phyloP scores from a whole-genome alignment of 2,113 vertebrate genomes.

The Rhipidura dahli region DNA sequence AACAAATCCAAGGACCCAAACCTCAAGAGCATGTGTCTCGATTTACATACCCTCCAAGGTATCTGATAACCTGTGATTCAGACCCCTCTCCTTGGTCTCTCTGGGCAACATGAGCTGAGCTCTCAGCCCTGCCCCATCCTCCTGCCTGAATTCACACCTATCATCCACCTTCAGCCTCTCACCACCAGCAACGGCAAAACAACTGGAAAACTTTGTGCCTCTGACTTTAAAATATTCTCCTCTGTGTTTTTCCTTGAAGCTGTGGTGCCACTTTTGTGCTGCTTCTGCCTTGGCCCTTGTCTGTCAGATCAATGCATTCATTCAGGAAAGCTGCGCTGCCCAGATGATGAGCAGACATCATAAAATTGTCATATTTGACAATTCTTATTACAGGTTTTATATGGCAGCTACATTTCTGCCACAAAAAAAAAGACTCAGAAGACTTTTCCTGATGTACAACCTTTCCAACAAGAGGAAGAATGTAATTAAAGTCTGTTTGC shows the following conservation, averaged over 20 bases:
- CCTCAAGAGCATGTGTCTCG: background rate
- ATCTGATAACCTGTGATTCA: fast-evolving
- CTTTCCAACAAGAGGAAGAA: background rate
- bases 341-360: background rate
- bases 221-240: background rate
- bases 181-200: background rate
- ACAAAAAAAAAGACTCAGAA: background rate
- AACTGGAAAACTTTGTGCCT: background rate
- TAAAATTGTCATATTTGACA: background rate
- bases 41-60: background rate
- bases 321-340: background rate
- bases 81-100: background rate
- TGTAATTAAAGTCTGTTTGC: slow-evolving; percentile 1
- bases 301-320: background rate
- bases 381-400: background rate
- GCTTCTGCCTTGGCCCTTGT: background rate
- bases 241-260: background rate
- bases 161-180: background rate
- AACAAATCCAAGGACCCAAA: background rate
- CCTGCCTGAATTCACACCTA: background rate
- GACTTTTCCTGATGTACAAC: background rate
- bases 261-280: background rate
- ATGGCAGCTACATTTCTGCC: background rate
- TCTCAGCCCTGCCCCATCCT: background rate
- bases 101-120: fast-evolving